A percentile compares a stretch with the other conserved stretches of the same genome.
Evolutionary conservation across 2,113 vertebrate species (phyloP).

Genomic region (Poicephalus gulielmi): DNA sequence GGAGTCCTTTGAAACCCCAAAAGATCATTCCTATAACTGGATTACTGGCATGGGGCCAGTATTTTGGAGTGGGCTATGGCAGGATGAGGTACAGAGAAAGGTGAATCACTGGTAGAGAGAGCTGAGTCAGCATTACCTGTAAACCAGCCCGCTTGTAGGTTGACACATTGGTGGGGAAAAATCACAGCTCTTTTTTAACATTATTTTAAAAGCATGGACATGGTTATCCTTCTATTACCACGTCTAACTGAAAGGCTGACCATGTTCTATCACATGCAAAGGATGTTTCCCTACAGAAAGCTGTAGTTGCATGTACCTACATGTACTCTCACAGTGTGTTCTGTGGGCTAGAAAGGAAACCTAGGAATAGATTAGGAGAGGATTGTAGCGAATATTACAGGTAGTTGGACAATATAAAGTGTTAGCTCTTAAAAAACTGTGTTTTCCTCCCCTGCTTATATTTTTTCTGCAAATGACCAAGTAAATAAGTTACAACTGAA

Average conservation of each 20-base stretch:
- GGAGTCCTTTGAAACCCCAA: neutral
- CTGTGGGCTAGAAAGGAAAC: neutral
- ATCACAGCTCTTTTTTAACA: neutral
- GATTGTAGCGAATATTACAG: neutral
- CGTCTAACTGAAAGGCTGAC: neutral
- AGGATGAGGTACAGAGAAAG: neutral
- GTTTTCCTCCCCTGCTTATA: neutral
- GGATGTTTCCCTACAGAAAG: neutral
- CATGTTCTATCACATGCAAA: neutral
- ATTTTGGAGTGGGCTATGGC: neutral
- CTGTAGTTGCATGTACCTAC: neutral
- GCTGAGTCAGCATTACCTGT: neutral
- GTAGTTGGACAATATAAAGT: neutral
- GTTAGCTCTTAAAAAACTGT: neutral
- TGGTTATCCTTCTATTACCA: neutral
- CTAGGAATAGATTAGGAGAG: neutral
- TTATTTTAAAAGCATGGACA: neutral
- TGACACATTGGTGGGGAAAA: neutral
- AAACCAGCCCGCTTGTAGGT: neutral
- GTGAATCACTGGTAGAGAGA: neutral
- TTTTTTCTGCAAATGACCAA: neutral
- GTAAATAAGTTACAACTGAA: neutral
- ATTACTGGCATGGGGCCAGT: fast-evolving
- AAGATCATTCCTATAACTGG: neutral
- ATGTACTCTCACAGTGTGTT: neutral